Conservation (phyloP, 2,888 invertebrate species). For the Sylvicola cinctus region DNA sequence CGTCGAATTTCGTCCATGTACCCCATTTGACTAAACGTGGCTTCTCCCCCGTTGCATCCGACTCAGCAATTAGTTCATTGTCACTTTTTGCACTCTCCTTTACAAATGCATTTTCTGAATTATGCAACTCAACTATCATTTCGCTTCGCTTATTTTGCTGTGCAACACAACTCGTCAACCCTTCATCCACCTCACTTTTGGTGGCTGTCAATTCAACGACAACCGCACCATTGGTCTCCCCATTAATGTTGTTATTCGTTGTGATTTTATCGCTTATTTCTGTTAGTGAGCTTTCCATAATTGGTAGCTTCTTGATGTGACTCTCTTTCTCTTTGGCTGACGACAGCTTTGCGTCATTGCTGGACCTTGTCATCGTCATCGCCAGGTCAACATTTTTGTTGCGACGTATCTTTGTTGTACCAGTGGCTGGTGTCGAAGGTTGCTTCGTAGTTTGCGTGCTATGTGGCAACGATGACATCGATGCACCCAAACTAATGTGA, state of each 20-base stretch:
- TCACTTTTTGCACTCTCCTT: constrained; percentile 1
- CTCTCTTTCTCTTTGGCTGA: too few species aligned
- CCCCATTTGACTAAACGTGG: constrained; percentile 4
- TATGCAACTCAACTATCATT: too few species aligned
- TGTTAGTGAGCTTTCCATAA: too few species aligned
- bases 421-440: too few species aligned
- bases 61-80: not conserved
- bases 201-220: not conserved
- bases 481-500: constrained; percentile 20
- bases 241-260: too few species aligned
- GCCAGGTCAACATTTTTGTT: constrained; percentile 28
- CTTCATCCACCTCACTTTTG: constrained; percentile 3
- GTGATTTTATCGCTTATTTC: too few species aligned
- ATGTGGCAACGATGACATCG: constrained; percentile 1
- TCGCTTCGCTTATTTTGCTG: too few species aligned
- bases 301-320: too few species aligned
- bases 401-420: constrained; percentile 17
- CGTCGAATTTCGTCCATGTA: constrained; percentile 24
- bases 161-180: too few species aligned
- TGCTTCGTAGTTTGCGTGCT: too few species aligned
- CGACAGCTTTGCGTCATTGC: too few species aligned
- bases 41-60: not conserved
- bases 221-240: not conserved
- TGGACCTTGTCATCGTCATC: constrained; percentile 14
- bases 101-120: not conserved